Percentiles rank a stretch among this genome's conserved stretches.
phyloP scores from a whole-genome alignment of 2,797 vertebrate species.

The Bovichtus variegatus region DNA sequence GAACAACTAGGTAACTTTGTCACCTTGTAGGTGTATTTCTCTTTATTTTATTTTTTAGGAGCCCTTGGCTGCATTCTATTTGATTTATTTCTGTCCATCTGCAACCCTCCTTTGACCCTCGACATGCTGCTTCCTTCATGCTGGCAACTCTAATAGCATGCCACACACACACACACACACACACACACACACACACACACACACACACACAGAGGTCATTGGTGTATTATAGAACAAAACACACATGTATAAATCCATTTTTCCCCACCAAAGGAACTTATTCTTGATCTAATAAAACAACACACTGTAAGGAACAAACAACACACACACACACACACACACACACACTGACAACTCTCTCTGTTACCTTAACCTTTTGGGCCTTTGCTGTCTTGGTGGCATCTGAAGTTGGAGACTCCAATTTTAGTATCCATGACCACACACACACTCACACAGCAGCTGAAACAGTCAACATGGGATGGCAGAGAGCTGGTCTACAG shows the following conservation, averaged over 20 bases:
- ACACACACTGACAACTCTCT: conserved; percentile 15
- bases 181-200: conserved; percentile 33
- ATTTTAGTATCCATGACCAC: conserved; percentile 50
- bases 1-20: conserved; percentile 3
- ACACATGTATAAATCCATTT: conserved; percentile 7
- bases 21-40: background rate
- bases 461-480: conserved; percentile 51
- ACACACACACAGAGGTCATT: conserved; percentile 32
- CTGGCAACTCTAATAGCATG: conserved; percentile 73
- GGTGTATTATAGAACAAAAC: conserved; percentile 26
- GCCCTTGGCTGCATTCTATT: conserved; percentile 13
- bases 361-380: conserved; percentile 65
- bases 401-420: conserved; percentile 55
- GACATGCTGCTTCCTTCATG: conserved; percentile 61
- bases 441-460: conserved; percentile 29
- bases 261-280: background rate
- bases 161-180: conserved; percentile 31
- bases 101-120: conserved; percentile 57
- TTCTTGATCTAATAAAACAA: conserved; percentile 24
- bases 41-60: conserved; percentile 23
- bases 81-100: conserved; percentile 13
- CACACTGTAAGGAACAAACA: conserved; percentile 35
- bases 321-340: no score
- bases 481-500: conserved; percentile 66
- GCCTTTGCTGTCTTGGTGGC: conserved; percentile 44